Conservation (phyloP, 2,888 invertebrate species). For the Ochropleura leucogaster region DNA sequence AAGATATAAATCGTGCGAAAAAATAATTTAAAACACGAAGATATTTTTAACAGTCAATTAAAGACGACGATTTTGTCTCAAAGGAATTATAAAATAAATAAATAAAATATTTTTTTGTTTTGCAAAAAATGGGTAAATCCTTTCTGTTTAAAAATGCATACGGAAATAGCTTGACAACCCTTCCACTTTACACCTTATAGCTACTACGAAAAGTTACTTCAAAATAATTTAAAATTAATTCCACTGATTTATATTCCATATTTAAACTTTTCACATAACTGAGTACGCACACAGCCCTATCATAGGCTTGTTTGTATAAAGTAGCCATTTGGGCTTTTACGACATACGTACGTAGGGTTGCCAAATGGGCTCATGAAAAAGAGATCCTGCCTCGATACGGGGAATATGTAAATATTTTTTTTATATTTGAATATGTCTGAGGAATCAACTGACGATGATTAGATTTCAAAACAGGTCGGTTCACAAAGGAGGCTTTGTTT, state of each 20-base stretch:
- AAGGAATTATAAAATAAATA: too few relatives aligned
- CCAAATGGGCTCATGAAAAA: conserved; percentile 85
- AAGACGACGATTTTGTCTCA: background rate
- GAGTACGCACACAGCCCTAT: conserved; percentile 46
- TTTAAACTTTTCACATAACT: conserved; percentile 45
- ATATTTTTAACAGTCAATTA: background rate
- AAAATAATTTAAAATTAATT: conserved; percentile 34
- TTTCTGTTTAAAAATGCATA: background rate
- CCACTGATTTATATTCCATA: conserved; percentile 36
- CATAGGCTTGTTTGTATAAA: conserved; percentile 75
- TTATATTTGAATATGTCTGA: conserved; percentile 68
- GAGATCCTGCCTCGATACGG: conserved; percentile 75
- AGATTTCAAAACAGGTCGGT: conserved; percentile 58
- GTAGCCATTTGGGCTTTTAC: conserved; percentile 78
- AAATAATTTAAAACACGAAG: background rate
- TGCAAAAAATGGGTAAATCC: background rate
- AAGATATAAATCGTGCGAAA: background rate
- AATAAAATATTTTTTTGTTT: too few relatives aligned
- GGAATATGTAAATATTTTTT: conserved; percentile 81
- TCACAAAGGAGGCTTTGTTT: conserved; percentile 30
- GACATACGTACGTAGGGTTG: conserved; percentile 75
- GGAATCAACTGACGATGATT: conserved; percentile 68
- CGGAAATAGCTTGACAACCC: background rate
- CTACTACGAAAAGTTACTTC: background rate
- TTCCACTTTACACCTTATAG: background rate